These are phyloP conservation scores for Hepsetus odoe DNA, from an alignment of 2,113 vertebrate genomes.

Conservation along the genomic window DNA sequence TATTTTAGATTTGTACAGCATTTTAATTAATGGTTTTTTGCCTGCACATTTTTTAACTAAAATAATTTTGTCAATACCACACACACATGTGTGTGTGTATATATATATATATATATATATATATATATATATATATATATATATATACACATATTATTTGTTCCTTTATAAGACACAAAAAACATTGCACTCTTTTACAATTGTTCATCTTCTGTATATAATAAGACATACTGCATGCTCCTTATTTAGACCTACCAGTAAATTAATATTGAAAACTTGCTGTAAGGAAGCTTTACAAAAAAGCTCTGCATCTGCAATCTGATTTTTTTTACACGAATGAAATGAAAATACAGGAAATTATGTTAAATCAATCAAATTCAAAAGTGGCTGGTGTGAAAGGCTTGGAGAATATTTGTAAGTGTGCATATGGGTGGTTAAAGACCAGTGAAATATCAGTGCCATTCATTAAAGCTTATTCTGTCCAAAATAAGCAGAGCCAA, in stretches of 20 bases:
- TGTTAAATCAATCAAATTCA: conserved; percentile 27
- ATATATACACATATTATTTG: too few species aligned
- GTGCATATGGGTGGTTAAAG: conserved; percentile 57
- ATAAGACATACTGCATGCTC: not conserved
- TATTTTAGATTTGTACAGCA: too few species aligned
- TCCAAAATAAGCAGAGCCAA: conserved; percentile 64
- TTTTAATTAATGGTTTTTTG: too few species aligned
- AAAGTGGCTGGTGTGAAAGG: conserved; percentile 11
- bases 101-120: too few species aligned
- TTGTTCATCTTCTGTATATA: not conserved
- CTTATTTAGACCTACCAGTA: not conserved
- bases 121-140: too few species aligned
- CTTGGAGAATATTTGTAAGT: conserved; percentile 31
- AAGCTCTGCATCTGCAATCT: not conserved
- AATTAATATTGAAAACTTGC: not conserved
- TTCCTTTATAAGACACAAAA: too few species aligned
- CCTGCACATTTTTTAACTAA: too few species aligned
- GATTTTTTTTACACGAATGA: not conserved
- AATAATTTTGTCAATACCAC: too few species aligned
- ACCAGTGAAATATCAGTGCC: conserved; percentile 52
- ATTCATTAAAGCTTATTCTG: conserved; percentile 52
- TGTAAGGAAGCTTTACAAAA: not conserved
- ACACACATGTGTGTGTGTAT: too few species aligned
- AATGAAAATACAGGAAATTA: conserved; percentile 29
- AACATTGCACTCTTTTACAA: too few species aligned